Conservation (phyloP, 2,797 vertebrate species). For the Myotis vivesi region DNA sequence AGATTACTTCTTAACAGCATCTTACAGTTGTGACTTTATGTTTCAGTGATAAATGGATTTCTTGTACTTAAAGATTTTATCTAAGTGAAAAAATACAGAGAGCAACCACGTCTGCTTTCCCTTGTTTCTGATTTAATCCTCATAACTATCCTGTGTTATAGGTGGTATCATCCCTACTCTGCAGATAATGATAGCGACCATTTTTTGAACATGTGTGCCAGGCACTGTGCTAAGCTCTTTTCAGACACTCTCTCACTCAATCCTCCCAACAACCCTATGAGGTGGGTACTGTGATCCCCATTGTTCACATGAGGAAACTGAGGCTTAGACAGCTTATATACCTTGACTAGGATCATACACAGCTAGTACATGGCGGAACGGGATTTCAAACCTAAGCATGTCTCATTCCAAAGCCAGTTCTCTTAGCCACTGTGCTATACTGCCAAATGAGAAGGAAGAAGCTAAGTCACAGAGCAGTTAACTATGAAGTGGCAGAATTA, state of each 20-base stretch:
- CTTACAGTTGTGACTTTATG: slow-evolving; percentile 39
- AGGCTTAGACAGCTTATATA: slow-evolving; percentile 41
- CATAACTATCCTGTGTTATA: slow-evolving; percentile 76
- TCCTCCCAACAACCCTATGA: slow-evolving; percentile 79
- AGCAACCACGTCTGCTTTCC: slow-evolving; percentile 64
- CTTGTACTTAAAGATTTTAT: slow-evolving; percentile 51
- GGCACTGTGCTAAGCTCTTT: slow-evolving; percentile 80
- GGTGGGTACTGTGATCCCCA: slow-evolving; percentile 76
- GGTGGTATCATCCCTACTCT: slow-evolving; percentile 77
- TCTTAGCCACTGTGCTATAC: background rate
- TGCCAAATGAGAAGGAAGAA: background rate
- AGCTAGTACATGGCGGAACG: slow-evolving; percentile 50
- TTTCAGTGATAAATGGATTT: slow-evolving; percentile 60
- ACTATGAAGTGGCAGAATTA: background rate
- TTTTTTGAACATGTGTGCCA: slow-evolving; percentile 79
- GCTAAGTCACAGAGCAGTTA: background rate
- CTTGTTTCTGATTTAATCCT: slow-evolving; percentile 73
- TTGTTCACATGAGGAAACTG: slow-evolving; percentile 73
- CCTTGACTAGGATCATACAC: slow-evolving; percentile 9
- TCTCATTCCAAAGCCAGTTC: slow-evolving; percentile 44
- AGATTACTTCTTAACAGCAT: slow-evolving; percentile 31
- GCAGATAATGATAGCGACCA: slow-evolving; percentile 78
- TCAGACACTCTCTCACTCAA: slow-evolving; percentile 76
- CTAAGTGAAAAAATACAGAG: slow-evolving; percentile 52
- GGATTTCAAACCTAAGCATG: slow-evolving; percentile 18